A percentile compares a stretch with the other conserved stretches of the same genome.
These are phyloP conservation scores for Papilio protenor DNA, from an alignment of 2,888 invertebrate species.

Conservation along the genomic window DNA sequence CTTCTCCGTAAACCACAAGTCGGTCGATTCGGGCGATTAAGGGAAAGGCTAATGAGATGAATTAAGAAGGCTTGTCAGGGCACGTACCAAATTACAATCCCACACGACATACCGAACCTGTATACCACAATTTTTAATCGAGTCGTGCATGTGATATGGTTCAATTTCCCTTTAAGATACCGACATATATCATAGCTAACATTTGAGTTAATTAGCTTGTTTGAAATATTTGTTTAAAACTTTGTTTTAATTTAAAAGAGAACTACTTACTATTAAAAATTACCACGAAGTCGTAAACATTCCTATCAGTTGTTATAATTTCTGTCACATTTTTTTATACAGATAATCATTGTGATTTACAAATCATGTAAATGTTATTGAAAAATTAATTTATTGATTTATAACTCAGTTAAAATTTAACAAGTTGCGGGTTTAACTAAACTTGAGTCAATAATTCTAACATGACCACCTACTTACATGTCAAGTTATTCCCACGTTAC, in stretches of 20 bases:
- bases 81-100: slow-evolving; percentile 32
- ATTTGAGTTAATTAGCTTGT: too few relatives aligned
- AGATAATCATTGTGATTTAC: not conserved
- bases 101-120: slow-evolving; percentile 20
- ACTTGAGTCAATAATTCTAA: slow-evolving; percentile 15
- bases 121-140: slow-evolving; percentile 1
- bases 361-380: too few relatives aligned
- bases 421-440: not conserved
- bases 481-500: slow-evolving; percentile 31
- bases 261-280: too few relatives aligned
- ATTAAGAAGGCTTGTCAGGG: slow-evolving; percentile 39
- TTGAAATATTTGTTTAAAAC: too few relatives aligned
- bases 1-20: slow-evolving; percentile 32
- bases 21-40: slow-evolving; percentile 29
- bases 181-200: not conserved
- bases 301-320: not conserved
- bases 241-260: too few relatives aligned
- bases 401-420: not conserved
- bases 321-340: not conserved
- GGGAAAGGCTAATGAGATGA: slow-evolving; percentile 43
- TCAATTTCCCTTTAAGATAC: not conserved
- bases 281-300: too few relatives aligned
- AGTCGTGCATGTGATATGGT: slow-evolving; percentile 22
- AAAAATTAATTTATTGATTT: not conserved
- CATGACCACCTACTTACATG: slow-evolving; percentile 28